Evolutionary conservation across 2,888 invertebrate genomes (phyloP).

Genomic region (Sthenelais limicola): DNA sequence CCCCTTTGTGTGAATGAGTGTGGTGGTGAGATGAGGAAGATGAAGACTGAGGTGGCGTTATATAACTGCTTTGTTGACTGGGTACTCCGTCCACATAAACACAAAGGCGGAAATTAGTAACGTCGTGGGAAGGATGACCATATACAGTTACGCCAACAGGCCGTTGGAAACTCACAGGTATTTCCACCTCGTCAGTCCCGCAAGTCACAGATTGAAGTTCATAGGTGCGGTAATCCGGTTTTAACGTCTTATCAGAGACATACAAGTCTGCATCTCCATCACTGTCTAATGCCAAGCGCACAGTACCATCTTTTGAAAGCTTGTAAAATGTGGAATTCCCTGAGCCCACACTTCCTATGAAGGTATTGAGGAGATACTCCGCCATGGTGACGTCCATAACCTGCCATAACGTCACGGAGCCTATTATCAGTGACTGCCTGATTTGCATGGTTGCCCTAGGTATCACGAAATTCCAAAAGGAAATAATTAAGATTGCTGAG

Average conservation of each 20-base stretch:
- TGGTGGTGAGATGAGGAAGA: not conserved
- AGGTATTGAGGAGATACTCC: slow-evolving; percentile 65
- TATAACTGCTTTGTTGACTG: not conserved
- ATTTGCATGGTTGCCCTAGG: no score
- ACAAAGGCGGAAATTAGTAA: slow-evolving; percentile 72
- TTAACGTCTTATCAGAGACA: slow-evolving; percentile 74
- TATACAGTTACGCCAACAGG: slow-evolving; percentile 76
- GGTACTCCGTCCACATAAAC: slow-evolving; percentile 52
- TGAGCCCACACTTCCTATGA: slow-evolving; percentile 72
- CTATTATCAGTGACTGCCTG: slow-evolving; percentile 1
- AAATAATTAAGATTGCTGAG: no score
- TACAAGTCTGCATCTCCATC: slow-evolving; percentile 76
- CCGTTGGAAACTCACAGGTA: slow-evolving; percentile 74
- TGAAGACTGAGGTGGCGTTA: not conserved
- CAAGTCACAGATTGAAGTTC: slow-evolving; percentile 76
- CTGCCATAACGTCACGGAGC: slow-evolving; percentile 22
- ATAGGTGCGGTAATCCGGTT: slow-evolving; percentile 75
- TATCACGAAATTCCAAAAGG: no score
- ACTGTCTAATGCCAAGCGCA: slow-evolving; percentile 70
- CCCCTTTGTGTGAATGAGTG: not conserved
- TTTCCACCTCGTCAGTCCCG: slow-evolving; percentile 74
- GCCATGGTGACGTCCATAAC: slow-evolving; percentile 21
- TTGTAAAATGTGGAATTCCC: slow-evolving; percentile 76
- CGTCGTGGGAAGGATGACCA: slow-evolving; percentile 74
- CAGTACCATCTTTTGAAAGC: slow-evolving; percentile 71